Evolutionary conservation across 2,113 vertebrate species (phyloP), one percentile per base, ranked within the genome.

Genomic region (Barbus barbus): DNA sequence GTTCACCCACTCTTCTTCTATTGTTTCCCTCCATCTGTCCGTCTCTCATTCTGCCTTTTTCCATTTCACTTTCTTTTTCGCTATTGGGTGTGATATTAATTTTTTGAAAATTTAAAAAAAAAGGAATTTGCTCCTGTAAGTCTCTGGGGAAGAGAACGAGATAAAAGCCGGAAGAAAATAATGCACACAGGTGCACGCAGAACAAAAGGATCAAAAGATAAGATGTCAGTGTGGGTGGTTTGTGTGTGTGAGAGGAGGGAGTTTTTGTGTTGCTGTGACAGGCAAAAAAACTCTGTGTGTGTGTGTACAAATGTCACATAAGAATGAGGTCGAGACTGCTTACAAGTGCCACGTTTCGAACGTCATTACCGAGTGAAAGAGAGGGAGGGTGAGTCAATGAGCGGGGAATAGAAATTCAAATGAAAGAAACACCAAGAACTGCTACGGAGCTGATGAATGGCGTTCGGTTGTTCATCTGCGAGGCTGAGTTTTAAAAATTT

Each of bases 161-260:
- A 79, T 36, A 58, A 53, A 71, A 36, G 48, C 16, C 13, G 48
- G 31, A 24, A 38, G 67, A 48, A 77, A 61, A 60, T 71, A 65
- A 78, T 58, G 3, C 33, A 69, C 20, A 44, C 67, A 80, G 46
- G 56, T 36, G 71, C 53, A 8, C 4, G 3, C 5, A 77, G 75
- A 75, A 78, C 82, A 84, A 80, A 80, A 20, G 58, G 44, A 79
- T 79, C 77, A 79, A 79, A 79, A 71, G 79, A 53, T 36, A 67
- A 38, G 79, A 51, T 56, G 65, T 67, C 44, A 38, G 28, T 53
- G 61, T 56, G 63, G 65, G 63, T 53, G 79, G 79, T 56, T 5
- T 71, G 46, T 81, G 79, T 65, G 79, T 38, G 9, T 71, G 46
- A 75, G 44, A 75, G 44, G 73, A 28, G 60, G 38, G n/a, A 41